Evolutionary conservation across 2,888 invertebrate genomes (phyloP).

Genomic region (Clunio marinus): DNA sequence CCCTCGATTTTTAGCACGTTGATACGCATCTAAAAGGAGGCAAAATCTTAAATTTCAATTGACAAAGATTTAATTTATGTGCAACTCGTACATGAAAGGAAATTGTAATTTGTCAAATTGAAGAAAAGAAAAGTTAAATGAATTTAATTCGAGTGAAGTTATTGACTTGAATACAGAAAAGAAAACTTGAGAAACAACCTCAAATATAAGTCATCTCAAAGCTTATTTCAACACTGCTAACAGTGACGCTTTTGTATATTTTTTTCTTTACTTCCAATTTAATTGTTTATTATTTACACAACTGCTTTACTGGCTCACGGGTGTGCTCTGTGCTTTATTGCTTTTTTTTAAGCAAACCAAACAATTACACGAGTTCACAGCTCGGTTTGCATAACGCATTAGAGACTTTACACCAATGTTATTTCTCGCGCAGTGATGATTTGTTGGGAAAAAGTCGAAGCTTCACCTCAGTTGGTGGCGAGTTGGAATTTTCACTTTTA

Average conservation of each 20-base stretch:
- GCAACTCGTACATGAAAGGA: not conserved
- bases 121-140: not conserved
- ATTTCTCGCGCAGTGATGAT: not conserved
- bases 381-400: constrained; percentile 21
- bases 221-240: not conserved
- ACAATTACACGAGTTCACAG: constrained; percentile 10
- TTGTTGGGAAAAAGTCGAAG: too few species aligned
- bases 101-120: constrained; percentile 18
- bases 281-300: constrained; percentile 14
- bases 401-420: too few species aligned
- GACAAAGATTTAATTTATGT: not conserved
- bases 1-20: too few species aligned
- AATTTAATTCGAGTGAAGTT: not conserved
- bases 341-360: not conserved
- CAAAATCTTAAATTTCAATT: not conserved
- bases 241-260: constrained; percentile 5
- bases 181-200: too few species aligned
- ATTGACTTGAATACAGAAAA: too few species aligned
- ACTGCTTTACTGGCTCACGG: not conserved
- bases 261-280: not conserved
- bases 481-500: too few species aligned
- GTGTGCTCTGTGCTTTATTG: constrained; percentile 20
- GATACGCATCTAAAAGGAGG: too few species aligned
- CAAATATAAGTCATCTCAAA: not conserved
- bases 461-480: too few species aligned